Evolutionary conservation across 2,797 vertebrate genomes (phyloP).

Genomic region (Aplochiton taeniatus): DNA sequence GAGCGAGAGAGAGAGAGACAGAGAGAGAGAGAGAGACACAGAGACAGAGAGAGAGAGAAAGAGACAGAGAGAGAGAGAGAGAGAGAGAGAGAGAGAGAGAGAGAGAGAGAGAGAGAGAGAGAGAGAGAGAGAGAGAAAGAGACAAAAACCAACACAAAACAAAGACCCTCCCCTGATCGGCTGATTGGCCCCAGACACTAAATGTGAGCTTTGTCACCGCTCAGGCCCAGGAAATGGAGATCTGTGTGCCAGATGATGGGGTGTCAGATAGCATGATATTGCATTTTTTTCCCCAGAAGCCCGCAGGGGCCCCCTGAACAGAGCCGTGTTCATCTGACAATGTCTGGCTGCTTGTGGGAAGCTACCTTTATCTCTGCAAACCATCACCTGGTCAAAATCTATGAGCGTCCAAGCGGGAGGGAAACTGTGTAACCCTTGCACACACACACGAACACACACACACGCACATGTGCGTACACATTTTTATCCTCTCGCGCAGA

Average conservation of each 20-base stretch:
- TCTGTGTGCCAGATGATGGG: conserved; percentile 67
- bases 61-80: no score
- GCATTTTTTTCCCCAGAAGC: conserved; percentile 68
- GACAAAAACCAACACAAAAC: conserved; percentile 54
- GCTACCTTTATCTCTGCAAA: conserved; percentile 55
- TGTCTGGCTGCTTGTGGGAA: conserved; percentile 50
- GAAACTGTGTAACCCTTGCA: conserved; percentile 23
- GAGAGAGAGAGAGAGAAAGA: conserved; percentile 40
- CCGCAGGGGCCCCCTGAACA: conserved; percentile 46
- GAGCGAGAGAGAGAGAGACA: conserved; percentile 28
- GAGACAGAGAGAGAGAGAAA: conserved; percentile 38
- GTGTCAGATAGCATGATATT: conserved; percentile 76
- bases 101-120: conserved; percentile 28
- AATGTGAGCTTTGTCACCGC: conserved; percentile 59
- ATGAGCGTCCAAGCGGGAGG: conserved; percentile 52
- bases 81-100: conserved; percentile 14
- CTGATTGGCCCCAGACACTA: conserved; percentile 63
- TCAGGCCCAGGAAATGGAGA: conserved; percentile 70
- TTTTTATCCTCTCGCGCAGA: neutral
- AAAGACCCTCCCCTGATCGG: conserved; percentile 51
- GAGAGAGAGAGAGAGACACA: conserved; percentile 41
- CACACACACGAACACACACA: conserved; percentile 13
- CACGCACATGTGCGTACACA: neutral
- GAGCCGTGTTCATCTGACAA: conserved; percentile 46
- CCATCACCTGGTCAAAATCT: conserved; percentile 56